Conservation (phyloP, 2,113 vertebrate genomes). For the Actinemys pallida region DNA sequence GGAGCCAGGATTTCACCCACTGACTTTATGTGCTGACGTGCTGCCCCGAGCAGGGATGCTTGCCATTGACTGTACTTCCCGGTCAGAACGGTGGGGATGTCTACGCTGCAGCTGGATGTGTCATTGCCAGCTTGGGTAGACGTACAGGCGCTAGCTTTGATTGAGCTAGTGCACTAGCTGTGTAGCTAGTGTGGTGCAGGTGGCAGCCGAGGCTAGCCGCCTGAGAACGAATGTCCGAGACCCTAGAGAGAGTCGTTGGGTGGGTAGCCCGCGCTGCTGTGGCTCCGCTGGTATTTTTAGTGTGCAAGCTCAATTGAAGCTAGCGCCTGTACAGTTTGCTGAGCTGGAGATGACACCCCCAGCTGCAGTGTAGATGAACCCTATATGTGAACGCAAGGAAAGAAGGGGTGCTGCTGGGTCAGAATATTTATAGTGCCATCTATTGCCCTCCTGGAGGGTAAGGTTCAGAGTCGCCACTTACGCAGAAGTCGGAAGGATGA, state of each 20-base stretch:
- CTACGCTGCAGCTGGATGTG: too few relatives aligned
- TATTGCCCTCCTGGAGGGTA: neutral
- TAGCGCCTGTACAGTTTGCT: neutral
- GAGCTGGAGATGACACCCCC: neutral
- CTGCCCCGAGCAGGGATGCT: fast-evolving
- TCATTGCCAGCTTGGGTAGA: neutral
- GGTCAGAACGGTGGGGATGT: neutral
- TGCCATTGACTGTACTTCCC: neutral
- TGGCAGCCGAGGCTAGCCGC: too few relatives aligned
- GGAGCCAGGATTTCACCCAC: neutral
- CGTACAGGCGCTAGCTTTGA: neutral
- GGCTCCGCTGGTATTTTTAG: neutral
- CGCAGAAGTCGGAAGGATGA: neutral
- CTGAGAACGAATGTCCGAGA: neutral
- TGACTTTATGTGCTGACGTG: fast-evolving
- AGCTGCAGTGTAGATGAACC: neutral
- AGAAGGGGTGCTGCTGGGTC: neutral
- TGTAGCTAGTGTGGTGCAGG: too few relatives aligned
- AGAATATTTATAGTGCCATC: neutral
- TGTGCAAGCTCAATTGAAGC: neutral
- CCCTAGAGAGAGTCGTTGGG: neutral
- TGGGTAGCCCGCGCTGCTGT: neutral
- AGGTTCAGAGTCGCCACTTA: fast-evolving
- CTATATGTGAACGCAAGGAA: neutral
- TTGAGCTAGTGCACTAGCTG: neutral